These are phyloP conservation scores for Acromyrmex heyeri DNA, from an alignment of 1,140 invertebrate species.

Conservation along the genomic window DNA sequence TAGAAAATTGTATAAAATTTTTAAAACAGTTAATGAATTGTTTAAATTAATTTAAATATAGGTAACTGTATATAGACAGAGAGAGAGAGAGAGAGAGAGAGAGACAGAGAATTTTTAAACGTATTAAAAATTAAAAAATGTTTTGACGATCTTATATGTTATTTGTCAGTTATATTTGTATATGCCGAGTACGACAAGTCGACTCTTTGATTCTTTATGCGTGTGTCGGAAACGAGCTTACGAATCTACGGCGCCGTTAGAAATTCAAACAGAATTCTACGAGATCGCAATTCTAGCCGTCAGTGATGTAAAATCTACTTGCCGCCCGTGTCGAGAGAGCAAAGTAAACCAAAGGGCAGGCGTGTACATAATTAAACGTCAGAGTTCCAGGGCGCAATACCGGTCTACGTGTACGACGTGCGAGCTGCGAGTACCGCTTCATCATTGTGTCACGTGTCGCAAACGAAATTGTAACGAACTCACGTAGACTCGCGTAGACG, in stretches of 20 bases:
- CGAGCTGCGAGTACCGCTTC: constrained; percentile 42
- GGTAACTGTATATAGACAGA: neutral
- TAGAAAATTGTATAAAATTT: neutral
- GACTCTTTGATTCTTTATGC: constrained; percentile 28
- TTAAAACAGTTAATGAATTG: neutral
- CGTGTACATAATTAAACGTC: constrained; percentile 84
- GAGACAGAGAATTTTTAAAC: neutral
- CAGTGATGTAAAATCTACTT: constrained; percentile 59
- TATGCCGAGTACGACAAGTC: neutral
- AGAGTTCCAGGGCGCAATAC: constrained; percentile 77
- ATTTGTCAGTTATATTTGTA: constrained; percentile 8
- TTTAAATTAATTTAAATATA: neutral
- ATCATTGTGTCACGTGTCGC: constrained; percentile 63
- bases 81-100: neutral
- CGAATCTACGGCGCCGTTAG: constrained; percentile 23
- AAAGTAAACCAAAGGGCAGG: constrained; percentile 80
- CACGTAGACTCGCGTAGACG: constrained; percentile 12
- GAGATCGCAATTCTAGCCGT: constrained; percentile 32
- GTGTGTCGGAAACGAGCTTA: neutral
- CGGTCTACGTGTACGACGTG: constrained; percentile 69
- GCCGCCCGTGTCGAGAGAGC: constrained; percentile 60
- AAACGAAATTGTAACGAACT: constrained; percentile 76
- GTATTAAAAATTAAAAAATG: neutral
- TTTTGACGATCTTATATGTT: neutral
- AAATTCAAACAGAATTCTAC: constrained; percentile 53